phyloP scores from a whole-genome alignment of 1,140 invertebrate species.

The Harlomillsia oculata region DNA sequence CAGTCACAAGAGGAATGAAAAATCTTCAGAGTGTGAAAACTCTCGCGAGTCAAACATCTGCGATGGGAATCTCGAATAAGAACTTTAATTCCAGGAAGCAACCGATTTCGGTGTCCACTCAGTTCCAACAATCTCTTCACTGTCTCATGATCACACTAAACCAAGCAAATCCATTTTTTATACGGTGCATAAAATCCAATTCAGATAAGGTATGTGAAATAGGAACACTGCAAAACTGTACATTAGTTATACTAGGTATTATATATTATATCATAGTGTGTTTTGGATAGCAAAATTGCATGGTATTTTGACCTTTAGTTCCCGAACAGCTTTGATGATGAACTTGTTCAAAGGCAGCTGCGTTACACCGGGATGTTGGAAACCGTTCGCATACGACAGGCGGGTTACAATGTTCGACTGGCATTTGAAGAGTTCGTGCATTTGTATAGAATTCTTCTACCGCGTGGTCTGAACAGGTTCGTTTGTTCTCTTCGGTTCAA shows the following conservation, averaged over 20 bases:
- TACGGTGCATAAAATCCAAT: conserved; percentile 94
- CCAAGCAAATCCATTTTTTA: conserved; percentile 93
- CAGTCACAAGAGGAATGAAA: conserved; percentile 68
- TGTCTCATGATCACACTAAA: conserved; percentile 87
- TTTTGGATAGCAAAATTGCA: too few relatives aligned
- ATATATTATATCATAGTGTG: too few relatives aligned
- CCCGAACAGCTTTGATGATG: conserved; percentile 84
- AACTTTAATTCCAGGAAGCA: conserved; percentile 66
- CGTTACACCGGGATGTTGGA: conserved; percentile 93
- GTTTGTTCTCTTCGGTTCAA: neutral
- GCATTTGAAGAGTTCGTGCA: conserved; percentile 92
- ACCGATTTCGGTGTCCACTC: conserved; percentile 81
- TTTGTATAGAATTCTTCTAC: conserved; percentile 77
- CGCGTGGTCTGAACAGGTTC: conserved; percentile 64
- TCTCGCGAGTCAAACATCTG: conserved; percentile 47
- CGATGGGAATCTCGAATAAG: conserved; percentile 44
- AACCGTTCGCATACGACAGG: conserved; percentile 87
- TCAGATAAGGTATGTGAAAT: conserved; percentile 61
- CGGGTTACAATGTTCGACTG: conserved; percentile 86
- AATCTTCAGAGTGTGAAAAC: conserved; percentile 84
- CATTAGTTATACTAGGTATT: too few relatives aligned
- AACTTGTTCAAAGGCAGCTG: conserved; percentile 78
- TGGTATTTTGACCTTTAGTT: conserved; percentile 45
- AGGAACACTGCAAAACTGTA: conserved; percentile 4
- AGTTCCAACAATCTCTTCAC: conserved; percentile 85